Evolutionary conservation across 2,797 vertebrate species (phyloP), one percentile per base, ranked within the genome.

Genomic region (Catostomus latipinnis): DNA sequence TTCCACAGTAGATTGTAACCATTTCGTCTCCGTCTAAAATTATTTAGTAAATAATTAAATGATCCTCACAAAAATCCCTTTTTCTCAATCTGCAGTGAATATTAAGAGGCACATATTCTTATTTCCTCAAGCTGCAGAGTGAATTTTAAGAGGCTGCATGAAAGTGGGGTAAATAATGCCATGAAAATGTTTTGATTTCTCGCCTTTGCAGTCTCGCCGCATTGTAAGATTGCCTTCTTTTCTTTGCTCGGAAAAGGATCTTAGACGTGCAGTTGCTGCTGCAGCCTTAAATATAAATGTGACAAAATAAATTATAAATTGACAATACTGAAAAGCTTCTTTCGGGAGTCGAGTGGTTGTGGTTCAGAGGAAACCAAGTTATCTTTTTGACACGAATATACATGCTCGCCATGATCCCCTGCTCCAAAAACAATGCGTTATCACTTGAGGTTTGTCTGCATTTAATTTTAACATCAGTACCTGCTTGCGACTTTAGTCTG

Each of bases 301-400:
- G 84, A 74, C 73, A 69, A 88, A 91, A 89, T 90, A 89, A 90
- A 91, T 87, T 86, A 88, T 87, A 76, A 89, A 85, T 82, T 60
- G 65, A 90, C 86, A 84, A 60, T 14, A 9, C 72, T 43, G 45
- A 74, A 77, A 85, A 87, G 66, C 81, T 81, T 68, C 46, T 74
- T 83, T 83, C 46, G 60, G 83, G 77, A 83, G 81, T 66, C 74
- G 74, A 81, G 84, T 82, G 71, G 86, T 88, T 83, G 90, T 85
- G 88, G 87, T 88, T 88, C 86, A 84, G 87, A 75, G 79, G 83
- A 82, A 88, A 90, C 85, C 61, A 68, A 88, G 89, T 88, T 88
- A 91, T 91, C 89, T 88, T 84, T 57, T 76, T 86, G 84, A 88
- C 87, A 87, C 82, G 83, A 88, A 88, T 87, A 90, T 72, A 87